Percentiles rank a stretch among this genome's conserved stretches.
phyloP scores from a whole-genome alignment of 2,888 invertebrate genomes.

The Drosophila pseudotakahashii region DNA sequence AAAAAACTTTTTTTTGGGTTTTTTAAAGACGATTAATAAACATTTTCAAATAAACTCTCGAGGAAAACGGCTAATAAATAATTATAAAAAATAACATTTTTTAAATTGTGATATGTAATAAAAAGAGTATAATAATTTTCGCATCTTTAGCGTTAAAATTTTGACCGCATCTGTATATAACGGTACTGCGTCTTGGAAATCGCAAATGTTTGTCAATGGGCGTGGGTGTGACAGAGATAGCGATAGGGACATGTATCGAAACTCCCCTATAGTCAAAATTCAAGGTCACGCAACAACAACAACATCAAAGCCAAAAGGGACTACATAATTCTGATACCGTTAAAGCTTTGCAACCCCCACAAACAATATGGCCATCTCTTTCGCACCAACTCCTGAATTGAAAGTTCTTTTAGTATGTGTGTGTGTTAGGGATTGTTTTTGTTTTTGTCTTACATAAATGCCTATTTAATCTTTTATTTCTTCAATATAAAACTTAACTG shows the following conservation, averaged over 20 bases:
- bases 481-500: no score
- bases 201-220: slow-evolving; percentile 29
- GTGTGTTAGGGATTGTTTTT: background rate
- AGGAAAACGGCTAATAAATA: no score
- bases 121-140: background rate
- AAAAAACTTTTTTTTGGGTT: no score
- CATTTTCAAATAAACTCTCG: no score
- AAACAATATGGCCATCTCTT: slow-evolving; percentile 26
- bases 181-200: slow-evolving; percentile 43
- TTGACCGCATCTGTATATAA: slow-evolving; percentile 12
- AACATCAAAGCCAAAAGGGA: slow-evolving; percentile 12
- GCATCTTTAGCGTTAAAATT: background rate
- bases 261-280: slow-evolving; percentile 42
- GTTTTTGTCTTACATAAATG: slow-evolving; percentile 7
- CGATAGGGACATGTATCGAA: slow-evolving; percentile 18
- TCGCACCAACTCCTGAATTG: slow-evolving; percentile 22
- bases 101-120: background rate
- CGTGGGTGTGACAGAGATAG: slow-evolving; percentile 18
- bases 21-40: no score
- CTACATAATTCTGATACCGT: slow-evolving; percentile 46
- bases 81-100: no score
- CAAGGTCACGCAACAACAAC: slow-evolving; percentile 46
- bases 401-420: background rate
- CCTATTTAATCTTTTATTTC: background rate
- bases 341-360: slow-evolving; percentile 46